These are phyloP conservation scores for Typhlichthys eigenmanni DNA, from an alignment of 2,797 vertebrate genomes.

Conservation along the genomic window DNA sequence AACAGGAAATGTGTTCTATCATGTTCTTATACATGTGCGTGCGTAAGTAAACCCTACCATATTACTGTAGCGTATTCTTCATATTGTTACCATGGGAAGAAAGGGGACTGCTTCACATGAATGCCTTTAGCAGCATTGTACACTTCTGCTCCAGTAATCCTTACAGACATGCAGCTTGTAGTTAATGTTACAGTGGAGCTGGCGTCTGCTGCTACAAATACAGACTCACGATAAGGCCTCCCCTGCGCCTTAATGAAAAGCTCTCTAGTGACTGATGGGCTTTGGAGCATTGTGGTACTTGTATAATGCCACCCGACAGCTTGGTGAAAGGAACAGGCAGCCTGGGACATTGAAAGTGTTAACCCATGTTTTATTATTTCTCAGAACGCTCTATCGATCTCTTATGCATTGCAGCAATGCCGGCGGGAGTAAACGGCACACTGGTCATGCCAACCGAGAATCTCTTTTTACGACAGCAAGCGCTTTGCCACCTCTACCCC, in stretches of 20 bases:
- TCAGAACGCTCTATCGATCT: slow-evolving; percentile 56
- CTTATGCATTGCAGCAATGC: slow-evolving; percentile 38
- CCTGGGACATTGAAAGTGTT: slow-evolving; percentile 43
- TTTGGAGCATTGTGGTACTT: slow-evolving; percentile 22
- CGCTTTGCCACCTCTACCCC: slow-evolving; percentile 19
- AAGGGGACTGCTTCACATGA: neutral
- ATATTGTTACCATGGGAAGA: neutral
- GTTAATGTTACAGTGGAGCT: neutral
- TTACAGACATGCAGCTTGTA: neutral
- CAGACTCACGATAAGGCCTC: neutral
- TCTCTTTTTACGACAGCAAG: slow-evolving; percentile 17
- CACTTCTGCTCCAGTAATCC: slow-evolving; percentile 3
- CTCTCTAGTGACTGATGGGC: slow-evolving; percentile 10
- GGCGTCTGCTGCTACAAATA: slow-evolving; percentile 11
- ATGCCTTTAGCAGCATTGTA: neutral
- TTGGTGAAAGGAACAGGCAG: slow-evolving; percentile 35
- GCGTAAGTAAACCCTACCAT: too few relatives aligned
- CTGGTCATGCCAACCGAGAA: slow-evolving; percentile 19
- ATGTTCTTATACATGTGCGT: too few relatives aligned
- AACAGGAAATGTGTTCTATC: slow-evolving; percentile 2
- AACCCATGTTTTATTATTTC: slow-evolving; percentile 54
- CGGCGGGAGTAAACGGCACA: slow-evolving; percentile 30
- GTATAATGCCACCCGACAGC: slow-evolving; percentile 28
- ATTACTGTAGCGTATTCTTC: too few relatives aligned
- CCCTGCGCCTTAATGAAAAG: slow-evolving; percentile 22